A percentile compares a stretch with the other conserved stretches of the same genome.
Conservation (phyloP, 2,888 invertebrate species). For the Schizotus pectinicornis region DNA sequence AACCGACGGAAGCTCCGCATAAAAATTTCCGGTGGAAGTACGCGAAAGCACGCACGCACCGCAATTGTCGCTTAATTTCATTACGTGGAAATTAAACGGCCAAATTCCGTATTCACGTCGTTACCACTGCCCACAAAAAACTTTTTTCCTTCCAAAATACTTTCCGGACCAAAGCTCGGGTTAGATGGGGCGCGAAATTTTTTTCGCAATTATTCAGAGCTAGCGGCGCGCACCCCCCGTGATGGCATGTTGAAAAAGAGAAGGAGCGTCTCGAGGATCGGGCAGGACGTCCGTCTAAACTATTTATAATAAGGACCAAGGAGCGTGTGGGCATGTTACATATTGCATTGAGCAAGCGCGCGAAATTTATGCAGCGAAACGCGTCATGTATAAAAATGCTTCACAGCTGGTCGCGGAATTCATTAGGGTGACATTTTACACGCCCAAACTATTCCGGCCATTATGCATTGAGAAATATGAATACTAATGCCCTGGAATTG, state of each 20-base stretch:
- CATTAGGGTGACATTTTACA: slow-evolving; percentile 54
- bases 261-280: not conserved
- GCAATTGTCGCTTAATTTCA: not conserved
- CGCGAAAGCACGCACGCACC: no score
- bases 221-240: not conserved
- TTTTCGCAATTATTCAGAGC: no score
- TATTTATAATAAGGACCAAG: slow-evolving; percentile 25
- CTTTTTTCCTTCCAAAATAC: no score
- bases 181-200: no score
- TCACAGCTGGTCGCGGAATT: slow-evolving; percentile 53
- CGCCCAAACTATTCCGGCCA: slow-evolving; percentile 50
- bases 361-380: slow-evolving; percentile 46
- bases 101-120: no score
- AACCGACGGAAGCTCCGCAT: no score
- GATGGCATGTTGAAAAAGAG: slow-evolving; percentile 1
- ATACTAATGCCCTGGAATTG: slow-evolving; percentile 47
- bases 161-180: no score
- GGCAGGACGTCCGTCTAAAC: slow-evolving; percentile 19
- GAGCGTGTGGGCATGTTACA: slow-evolving; percentile 38
- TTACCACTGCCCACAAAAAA: no score
- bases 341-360: slow-evolving; percentile 39
- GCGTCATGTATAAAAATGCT: slow-evolving; percentile 49
- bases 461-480: slow-evolving; percentile 52
- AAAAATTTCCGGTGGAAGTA: no score
- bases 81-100: no score